Conservation (phyloP, 2,797 vertebrate genomes). For the Enteromius unitaeniatus region DNA sequence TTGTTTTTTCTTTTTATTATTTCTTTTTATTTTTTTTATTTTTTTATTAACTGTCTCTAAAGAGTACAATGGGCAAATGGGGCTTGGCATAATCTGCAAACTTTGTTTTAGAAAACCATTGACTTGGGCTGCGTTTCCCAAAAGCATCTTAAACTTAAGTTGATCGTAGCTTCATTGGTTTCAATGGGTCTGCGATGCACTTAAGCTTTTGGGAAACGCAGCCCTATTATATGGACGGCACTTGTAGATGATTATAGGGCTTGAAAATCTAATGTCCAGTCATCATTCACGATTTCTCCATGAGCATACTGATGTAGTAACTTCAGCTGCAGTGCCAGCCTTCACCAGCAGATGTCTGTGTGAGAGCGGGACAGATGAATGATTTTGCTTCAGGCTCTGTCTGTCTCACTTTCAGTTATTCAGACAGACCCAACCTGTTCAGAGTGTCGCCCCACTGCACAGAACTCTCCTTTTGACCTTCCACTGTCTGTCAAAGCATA, state of each 20-base stretch:
- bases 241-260: background rate
- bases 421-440: slow-evolving; percentile 21
- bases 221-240: background rate
- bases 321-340: slow-evolving; percentile 42
- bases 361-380: slow-evolving; percentile 29
- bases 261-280: background rate
- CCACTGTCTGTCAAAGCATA: slow-evolving; percentile 12
- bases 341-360: slow-evolving; percentile 69
- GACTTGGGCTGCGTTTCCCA: background rate
- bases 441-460: slow-evolving; percentile 9
- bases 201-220: too few species aligned
- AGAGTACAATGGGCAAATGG: background rate
- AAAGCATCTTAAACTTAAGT: too few species aligned
- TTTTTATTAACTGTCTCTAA: background rate
- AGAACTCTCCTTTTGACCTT: slow-evolving; percentile 12
- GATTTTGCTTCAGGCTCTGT: slow-evolving; percentile 23
- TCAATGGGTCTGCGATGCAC: too few species aligned
- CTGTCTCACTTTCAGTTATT: slow-evolving; percentile 23
- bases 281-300: background rate
- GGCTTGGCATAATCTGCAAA: background rate
- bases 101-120: background rate
- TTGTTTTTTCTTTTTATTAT: too few species aligned
- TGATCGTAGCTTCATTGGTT: too few species aligned
- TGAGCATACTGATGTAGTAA: background rate
- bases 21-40: too few species aligned